Conservation (phyloP, 2,113 vertebrate species). For the Proterorhinus semilunaris region DNA sequence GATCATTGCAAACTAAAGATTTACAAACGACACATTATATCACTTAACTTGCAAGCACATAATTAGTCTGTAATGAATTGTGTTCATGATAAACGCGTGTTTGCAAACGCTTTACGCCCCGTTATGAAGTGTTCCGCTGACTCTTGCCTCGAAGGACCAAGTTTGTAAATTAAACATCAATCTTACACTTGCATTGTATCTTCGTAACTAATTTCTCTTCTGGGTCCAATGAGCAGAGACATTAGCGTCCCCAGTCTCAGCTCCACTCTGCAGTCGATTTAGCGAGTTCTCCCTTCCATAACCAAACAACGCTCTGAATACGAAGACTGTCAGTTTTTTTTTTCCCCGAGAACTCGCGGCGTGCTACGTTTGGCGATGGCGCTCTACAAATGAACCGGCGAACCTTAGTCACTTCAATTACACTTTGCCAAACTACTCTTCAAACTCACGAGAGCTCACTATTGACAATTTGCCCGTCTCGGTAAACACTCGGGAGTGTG, state of each 20-base stretch:
- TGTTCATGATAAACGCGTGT: too few relatives aligned
- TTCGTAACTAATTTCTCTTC: conserved; percentile 37
- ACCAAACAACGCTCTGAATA: conserved; percentile 9
- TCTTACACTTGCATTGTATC: background rate
- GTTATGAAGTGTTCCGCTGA: background rate
- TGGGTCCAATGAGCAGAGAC: conserved; percentile 40
- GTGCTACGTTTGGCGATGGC: conserved; percentile 15
- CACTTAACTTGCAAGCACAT: too few relatives aligned
- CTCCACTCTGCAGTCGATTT: conserved; percentile 27
- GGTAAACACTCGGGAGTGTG: conserved; percentile 25
- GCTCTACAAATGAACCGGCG: conserved; percentile 16
- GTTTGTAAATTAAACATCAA: background rate
- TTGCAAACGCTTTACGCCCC: too few relatives aligned
- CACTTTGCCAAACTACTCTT: background rate
- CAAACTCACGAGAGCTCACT: conserved; percentile 16
- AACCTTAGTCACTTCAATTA: conserved; percentile 29
- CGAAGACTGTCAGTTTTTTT: conserved; percentile 7
- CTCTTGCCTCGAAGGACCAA: background rate
- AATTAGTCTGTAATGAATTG: too few relatives aligned
- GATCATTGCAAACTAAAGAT: too few relatives aligned
- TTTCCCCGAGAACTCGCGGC: conserved; percentile 2
- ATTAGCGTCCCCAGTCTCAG: conserved; percentile 30
- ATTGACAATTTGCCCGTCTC: conserved; percentile 21
- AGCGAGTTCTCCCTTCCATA: conserved; percentile 20
- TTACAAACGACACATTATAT: too few relatives aligned